These are phyloP conservation scores for Psittacus erithacus DNA, from an alignment of 2,113 vertebrate genomes.

Conservation along the genomic window DNA sequence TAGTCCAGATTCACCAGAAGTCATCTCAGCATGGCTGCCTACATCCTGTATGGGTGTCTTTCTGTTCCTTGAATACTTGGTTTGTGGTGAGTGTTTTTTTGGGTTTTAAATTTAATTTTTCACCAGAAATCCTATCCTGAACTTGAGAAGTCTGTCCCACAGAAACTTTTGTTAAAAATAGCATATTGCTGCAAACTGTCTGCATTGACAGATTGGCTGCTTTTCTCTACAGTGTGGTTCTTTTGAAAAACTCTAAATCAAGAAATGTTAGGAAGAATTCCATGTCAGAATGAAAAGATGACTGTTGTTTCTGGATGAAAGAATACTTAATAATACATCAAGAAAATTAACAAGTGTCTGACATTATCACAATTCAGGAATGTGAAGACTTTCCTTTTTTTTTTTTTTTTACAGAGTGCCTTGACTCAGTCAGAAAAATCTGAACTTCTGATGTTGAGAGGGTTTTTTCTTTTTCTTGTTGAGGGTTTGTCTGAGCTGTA, in stretches of 20 bases:
- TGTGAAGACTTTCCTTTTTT: neutral
- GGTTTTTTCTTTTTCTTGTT: neutral
- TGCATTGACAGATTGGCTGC: neutral
- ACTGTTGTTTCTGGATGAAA: neutral
- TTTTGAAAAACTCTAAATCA: neutral
- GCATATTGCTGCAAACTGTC: neutral
- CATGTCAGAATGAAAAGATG: neutral
- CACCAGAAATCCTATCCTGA: neutral
- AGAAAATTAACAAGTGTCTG: neutral
- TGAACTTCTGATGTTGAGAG: neutral
- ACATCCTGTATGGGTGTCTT: neutral
- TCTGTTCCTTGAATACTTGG: neutral
- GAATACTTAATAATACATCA: neutral
- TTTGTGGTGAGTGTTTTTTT: neutral
- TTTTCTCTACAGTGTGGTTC: neutral
- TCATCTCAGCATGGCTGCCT: neutral
- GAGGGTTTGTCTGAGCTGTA: neutral
- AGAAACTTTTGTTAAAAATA: neutral
- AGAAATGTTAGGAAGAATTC: neutral
- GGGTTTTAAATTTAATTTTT: neutral
- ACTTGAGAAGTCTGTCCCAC: neutral
- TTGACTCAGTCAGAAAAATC: neutral
- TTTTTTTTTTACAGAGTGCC: neutral
- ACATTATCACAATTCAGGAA: neutral
- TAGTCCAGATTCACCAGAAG: neutral